A percentile compares a stretch with the other conserved stretches of the same genome.
Evolutionary conservation across 2,113 vertebrate species (phyloP).

Genomic region (Prunella fulvescens): DNA sequence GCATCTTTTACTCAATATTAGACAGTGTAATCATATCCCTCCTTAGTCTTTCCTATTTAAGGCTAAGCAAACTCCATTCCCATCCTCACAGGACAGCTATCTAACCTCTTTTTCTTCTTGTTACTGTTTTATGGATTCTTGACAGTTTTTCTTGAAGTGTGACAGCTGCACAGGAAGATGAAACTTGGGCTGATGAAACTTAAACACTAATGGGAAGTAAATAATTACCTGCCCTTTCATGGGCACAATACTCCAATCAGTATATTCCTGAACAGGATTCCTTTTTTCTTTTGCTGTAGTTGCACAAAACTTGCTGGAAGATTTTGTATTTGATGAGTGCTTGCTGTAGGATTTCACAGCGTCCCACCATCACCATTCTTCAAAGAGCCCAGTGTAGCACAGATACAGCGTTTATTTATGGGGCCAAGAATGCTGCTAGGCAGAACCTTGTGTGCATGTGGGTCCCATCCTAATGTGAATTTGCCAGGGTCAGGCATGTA

Average conservation of each 20-base stretch:
- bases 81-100: neutral
- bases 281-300: neutral
- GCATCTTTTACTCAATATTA: neutral
- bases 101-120: neutral
- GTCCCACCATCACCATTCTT: rapidly evolving
- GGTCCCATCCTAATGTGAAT: neutral
- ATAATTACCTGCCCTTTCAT: neutral
- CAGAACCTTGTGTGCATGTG: neutral
- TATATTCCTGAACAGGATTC: neutral
- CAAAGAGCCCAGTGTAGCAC: neutral
- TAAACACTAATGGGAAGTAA: neutral
- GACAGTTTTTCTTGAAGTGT: neutral
- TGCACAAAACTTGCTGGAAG: neutral
- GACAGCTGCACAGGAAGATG: neutral
- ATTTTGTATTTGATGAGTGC: neutral
- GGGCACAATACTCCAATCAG: neutral
- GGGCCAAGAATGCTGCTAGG: neutral
- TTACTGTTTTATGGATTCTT: neutral
- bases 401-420: neutral
- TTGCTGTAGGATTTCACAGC: neutral
- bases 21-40: neutral
- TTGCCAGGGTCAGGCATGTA: neutral
- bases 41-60: neutral
- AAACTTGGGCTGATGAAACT: neutral
- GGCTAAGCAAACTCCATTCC: neutral